Evolutionary conservation across 2,113 vertebrate species (phyloP).

Genomic region (Vidua macroura): DNA sequence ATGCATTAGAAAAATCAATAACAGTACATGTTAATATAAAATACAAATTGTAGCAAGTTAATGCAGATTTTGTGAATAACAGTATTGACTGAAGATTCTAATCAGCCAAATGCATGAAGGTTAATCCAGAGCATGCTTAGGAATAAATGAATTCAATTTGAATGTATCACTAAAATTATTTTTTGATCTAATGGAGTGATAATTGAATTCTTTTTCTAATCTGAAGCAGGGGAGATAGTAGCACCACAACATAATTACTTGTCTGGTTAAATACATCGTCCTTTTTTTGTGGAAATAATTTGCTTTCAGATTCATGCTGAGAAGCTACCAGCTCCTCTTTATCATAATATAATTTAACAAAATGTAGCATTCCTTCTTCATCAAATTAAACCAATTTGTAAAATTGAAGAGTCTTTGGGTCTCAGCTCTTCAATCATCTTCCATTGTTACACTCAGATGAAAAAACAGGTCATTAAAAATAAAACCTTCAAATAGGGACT

Average conservation of each 20-base stretch:
- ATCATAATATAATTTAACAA: constrained; percentile 78
- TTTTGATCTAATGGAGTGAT: constrained; percentile 77
- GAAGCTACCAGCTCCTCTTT: constrained; percentile 70
- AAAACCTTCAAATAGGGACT: background rate
- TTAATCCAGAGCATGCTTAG: constrained; percentile 66
- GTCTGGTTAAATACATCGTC: constrained; percentile 74
- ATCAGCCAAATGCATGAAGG: constrained; percentile 62
- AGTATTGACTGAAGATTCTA: constrained; percentile 63
- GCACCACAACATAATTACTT: constrained; percentile 74
- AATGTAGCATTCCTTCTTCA: constrained; percentile 70
- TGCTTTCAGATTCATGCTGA: constrained; percentile 75
- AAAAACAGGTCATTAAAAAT: constrained; percentile 48
- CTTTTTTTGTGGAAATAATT: constrained; percentile 71
- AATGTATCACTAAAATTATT: constrained; percentile 73
- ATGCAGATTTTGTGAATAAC: constrained; percentile 63
- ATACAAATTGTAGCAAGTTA: constrained; percentile 29
- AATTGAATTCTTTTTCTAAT: constrained; percentile 76
- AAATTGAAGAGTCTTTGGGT: constrained; percentile 68
- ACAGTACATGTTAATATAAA: constrained; percentile 38
- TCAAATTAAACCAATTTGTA: constrained; percentile 77
- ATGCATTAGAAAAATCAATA: constrained; percentile 53
- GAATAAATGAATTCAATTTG: constrained; percentile 74
- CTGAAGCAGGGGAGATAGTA: constrained; percentile 68
- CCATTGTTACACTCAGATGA: constrained; percentile 43
- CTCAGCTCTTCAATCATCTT: constrained; percentile 72